phyloP scores from a whole-genome alignment of 2,113 vertebrate genomes.

The Pteruthius melanotis region DNA sequence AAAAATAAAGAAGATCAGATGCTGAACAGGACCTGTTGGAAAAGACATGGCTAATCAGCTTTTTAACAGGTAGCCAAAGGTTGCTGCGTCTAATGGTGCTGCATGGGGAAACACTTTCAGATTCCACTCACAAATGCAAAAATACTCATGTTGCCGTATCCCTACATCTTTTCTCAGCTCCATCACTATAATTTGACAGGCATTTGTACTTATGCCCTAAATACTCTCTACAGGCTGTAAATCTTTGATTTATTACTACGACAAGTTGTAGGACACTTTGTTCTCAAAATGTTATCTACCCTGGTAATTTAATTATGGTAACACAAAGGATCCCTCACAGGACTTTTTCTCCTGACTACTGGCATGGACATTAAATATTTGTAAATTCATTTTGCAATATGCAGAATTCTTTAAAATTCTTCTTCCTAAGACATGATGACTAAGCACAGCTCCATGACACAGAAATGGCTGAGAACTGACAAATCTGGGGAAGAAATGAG shows the following conservation, averaged over 20 bases:
- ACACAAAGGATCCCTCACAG: background rate
- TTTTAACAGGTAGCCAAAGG: background rate
- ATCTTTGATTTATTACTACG: background rate
- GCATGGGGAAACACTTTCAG: background rate
- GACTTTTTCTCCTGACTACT: background rate
- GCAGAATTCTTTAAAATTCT: background rate
- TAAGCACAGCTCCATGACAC: background rate
- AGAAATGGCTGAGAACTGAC: background rate
- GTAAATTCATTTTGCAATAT: background rate
- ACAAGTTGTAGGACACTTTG: background rate
- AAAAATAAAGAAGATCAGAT: background rate
- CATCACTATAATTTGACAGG: background rate
- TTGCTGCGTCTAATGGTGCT: background rate
- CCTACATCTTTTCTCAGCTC: background rate
- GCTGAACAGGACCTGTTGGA: background rate
- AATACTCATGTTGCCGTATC: accelerated
- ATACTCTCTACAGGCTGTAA: background rate
- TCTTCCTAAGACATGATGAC: background rate
- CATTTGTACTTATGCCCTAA: accelerated
- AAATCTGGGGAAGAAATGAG: background rate
- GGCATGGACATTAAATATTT: accelerated
- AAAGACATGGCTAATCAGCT: background rate
- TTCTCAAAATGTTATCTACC: background rate
- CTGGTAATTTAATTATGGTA: background rate
- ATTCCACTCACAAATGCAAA: background rate